Percentiles rank a stretch among this genome's conserved stretches.
phyloP scores from a whole-genome alignment of 1,140 invertebrate species.

The Tribolium castaneum region DNA sequence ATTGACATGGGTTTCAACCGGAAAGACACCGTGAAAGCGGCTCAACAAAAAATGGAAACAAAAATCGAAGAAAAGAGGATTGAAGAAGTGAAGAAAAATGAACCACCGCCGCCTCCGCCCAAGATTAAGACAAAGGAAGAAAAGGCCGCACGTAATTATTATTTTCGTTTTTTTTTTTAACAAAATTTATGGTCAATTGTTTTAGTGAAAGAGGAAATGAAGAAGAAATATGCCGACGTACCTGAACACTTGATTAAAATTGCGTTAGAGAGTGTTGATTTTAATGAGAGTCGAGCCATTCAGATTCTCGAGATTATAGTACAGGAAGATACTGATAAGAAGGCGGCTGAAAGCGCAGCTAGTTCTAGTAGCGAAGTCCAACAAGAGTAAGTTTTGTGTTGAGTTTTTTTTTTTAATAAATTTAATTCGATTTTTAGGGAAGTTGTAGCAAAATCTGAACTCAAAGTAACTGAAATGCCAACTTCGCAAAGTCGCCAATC shows the following conservation, averaged over 20 bases:
- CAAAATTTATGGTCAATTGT: too few species aligned
- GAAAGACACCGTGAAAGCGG: conserved; percentile 71
- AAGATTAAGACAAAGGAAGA: conserved; percentile 78
- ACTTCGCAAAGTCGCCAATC: conserved; percentile 61
- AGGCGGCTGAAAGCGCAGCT: background rate
- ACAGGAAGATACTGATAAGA: conserved; percentile 66
- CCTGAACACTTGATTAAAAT: conserved; percentile 83
- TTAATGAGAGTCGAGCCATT: conserved; percentile 81
- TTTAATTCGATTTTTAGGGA: conserved; percentile 16
- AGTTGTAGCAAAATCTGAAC: background rate
- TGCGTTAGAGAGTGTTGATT: conserved; percentile 88
- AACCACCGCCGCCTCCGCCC: conserved; percentile 65
- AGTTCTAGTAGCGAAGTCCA: background rate
- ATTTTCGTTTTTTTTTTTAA: too few species aligned
- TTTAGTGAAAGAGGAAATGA: conserved; percentile 79
- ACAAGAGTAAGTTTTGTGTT: conserved; percentile 44
- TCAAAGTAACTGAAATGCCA: conserved; percentile 45
- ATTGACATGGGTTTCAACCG: conserved; percentile 84
- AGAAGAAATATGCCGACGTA: conserved; percentile 78
- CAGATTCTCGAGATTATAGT: conserved; percentile 81
- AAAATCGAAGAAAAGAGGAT: conserved; percentile 64
- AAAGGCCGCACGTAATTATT: conserved; percentile 78
- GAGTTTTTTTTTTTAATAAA: background rate
- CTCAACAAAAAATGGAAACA: conserved; percentile 62
- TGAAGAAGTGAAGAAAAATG: conserved; percentile 64